These are phyloP conservation scores for Plectus sambesii DNA, from an alignment of 1,140 invertebrate species.

Conservation along the genomic window DNA sequence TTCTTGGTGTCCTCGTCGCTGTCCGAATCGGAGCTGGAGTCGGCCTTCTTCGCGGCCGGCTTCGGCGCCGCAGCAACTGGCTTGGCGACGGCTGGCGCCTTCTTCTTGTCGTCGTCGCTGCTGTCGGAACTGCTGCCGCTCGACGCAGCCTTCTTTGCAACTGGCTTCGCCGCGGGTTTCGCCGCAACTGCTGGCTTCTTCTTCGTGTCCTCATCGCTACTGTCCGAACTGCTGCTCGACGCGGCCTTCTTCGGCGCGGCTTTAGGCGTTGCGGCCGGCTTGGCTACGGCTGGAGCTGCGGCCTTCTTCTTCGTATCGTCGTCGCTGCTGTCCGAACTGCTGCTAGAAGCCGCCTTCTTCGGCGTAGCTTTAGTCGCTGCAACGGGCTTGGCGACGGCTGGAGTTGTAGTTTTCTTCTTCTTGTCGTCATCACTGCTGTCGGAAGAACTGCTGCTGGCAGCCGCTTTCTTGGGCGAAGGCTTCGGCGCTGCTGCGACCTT, in stretches of 20 bases:
- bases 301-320: slow-evolving; percentile 14
- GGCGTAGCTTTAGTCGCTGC: too few species aligned
- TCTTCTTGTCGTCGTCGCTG: background rate
- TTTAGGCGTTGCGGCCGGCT: slow-evolving; percentile 3
- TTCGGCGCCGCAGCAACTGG: background rate
- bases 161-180: slow-evolving; percentile 13
- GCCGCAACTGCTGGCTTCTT: slow-evolving; percentile 6
- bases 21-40: slow-evolving; percentile 11
- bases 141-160: slow-evolving; percentile 2
- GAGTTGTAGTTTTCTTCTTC: slow-evolving; percentile 13
- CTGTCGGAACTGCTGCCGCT: background rate
- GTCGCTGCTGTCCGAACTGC: slow-evolving; percentile 15
- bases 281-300: slow-evolving; percentile 12
- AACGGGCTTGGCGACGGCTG: slow-evolving; percentile 13
- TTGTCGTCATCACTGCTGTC: too few species aligned
- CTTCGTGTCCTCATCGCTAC: background rate
- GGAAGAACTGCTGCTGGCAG: too few species aligned
- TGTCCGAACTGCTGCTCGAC: slow-evolving; percentile 5
- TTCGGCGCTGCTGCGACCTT: too few species aligned
- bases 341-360: slow-evolving; percentile 17
- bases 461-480: too few species aligned
- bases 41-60: slow-evolving; percentile 11
- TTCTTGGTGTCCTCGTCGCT: slow-evolving; percentile 8
- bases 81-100: background rate
- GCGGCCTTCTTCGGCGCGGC: slow-evolving; percentile 6